Evolutionary conservation across 2,888 invertebrate species (phyloP), one percentile per base, ranked within the genome.

Genomic region (Exocentrus adspersus): DNA sequence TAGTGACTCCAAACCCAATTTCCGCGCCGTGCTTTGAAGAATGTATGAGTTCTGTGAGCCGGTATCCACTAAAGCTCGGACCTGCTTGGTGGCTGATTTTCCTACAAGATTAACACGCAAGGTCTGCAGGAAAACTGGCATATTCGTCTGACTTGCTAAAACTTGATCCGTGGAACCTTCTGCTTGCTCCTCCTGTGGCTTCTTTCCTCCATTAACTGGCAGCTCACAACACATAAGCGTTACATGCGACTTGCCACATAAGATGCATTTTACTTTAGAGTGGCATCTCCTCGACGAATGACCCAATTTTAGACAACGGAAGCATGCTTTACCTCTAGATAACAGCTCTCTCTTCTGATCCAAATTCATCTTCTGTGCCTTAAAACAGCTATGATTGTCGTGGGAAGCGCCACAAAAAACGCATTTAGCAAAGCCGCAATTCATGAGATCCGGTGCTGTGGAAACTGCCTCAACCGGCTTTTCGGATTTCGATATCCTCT

Each of bases 401-500:
- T 62, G 58, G 4, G 58, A 16, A 3, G 57, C 62, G 2, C 4
- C 56, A 37, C 61, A 60, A 30, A 60, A 60, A 2, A 60, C 51
- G 52, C 37, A 51, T 10, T 41, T 41, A 32, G 10, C 20, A 19
- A 50, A 51, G 9, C 41, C 51, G 14, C 21, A 56, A 37, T 56
- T 61, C n/a, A 61, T 20, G 1, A 61, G 28, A 1, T 48, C 56
- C 7, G 48, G 19, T 5, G 48, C 48, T 7, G 48, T 48, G 5
- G 48, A 3, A 12, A 48, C 48, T 1, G 7, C 7, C n/a, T 6
- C 3, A 10, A 9, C 24, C 1, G n/a, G n/a, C 14, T 48, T 48
- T 48, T 24, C 16, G 12, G n/a, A 7, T 16, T 5, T 46, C 46
- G 20, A 4, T 2, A n/a, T n/a, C 1, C 2, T 4, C 1, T 19